Conservation (phyloP, 2,797 vertebrate species). For the Diplodus sargus region DNA sequence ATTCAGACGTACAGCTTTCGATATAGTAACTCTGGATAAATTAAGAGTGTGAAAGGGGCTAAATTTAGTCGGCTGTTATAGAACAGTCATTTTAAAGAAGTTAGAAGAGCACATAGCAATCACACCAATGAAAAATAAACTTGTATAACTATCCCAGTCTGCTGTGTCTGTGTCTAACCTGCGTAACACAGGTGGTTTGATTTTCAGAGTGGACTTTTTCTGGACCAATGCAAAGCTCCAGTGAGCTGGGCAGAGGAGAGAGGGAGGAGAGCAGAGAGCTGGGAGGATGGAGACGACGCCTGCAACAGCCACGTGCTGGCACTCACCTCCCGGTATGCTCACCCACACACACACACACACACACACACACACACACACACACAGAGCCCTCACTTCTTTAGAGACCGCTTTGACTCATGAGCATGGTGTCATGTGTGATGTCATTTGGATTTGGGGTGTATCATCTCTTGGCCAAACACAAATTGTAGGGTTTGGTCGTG, state of each 20-base stretch:
- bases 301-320: conserved; percentile 81
- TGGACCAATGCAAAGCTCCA: conserved; percentile 60
- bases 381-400: neutral
- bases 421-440: conserved; percentile 1
- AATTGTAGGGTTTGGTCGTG: neutral
- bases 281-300: conserved; percentile 80
- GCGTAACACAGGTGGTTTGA: neutral
- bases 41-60: too few species aligned
- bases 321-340: conserved; percentile 81
- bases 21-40: too few species aligned
- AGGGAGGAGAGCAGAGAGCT: conserved; percentile 69
- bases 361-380: conserved; percentile 4
- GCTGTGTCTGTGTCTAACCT: neutral
- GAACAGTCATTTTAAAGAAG: neutral
- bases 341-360: conserved; percentile 5
- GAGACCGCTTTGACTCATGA: conserved; percentile 1
- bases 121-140: neutral
- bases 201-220: conserved; percentile 48
- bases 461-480: neutral
- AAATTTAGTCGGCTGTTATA: too few species aligned
- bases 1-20: too few species aligned
- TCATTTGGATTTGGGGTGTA: neutral
- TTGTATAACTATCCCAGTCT: neutral
- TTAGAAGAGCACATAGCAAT: neutral
- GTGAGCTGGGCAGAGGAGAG: conserved; percentile 67